Evolutionary conservation across 2,888 invertebrate species (phyloP).

Genomic region (Rhorus exstirpatorius): DNA sequence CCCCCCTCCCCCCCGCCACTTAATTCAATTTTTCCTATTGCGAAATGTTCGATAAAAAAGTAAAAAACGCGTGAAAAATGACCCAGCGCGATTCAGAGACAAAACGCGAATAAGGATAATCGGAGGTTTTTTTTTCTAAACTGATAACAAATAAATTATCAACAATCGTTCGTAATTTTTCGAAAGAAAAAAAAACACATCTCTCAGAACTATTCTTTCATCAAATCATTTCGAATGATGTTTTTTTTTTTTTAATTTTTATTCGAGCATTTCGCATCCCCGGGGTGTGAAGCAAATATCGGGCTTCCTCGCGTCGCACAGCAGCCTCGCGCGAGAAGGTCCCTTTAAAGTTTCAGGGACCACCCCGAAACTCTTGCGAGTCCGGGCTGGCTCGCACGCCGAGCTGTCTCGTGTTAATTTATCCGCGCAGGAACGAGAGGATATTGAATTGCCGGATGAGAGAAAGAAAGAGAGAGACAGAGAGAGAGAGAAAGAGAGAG

Average conservation of each 20-base stretch:
- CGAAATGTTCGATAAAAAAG: too few species aligned
- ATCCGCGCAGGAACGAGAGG: slow-evolving; percentile 62
- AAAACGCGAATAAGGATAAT: too few species aligned
- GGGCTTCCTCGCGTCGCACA: slow-evolving; percentile 41
- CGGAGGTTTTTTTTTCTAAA: too few species aligned
- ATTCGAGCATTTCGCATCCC: background rate
- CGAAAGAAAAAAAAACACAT: too few species aligned
- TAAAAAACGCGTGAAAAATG: too few species aligned
- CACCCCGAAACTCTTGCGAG: slow-evolving; percentile 58
- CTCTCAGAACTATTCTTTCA: too few species aligned
- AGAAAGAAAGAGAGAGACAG: slow-evolving; percentile 32
- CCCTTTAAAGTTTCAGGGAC: slow-evolving; percentile 65
- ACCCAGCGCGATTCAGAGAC: too few species aligned
- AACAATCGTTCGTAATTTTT: too few species aligned
- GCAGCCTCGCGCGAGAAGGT: slow-evolving; percentile 40
- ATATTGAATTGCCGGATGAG: slow-evolving; percentile 67
- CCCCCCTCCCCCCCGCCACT: too few species aligned
- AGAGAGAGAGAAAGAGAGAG: slow-evolving; percentile 17
- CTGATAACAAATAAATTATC: too few species aligned
- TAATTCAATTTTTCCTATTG: too few species aligned
- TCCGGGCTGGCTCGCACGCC: slow-evolving; percentile 53
- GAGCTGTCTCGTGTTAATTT: slow-evolving; percentile 70
- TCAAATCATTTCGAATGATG: too few species aligned
- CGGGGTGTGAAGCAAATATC: slow-evolving; percentile 17
- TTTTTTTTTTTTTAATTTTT: background rate